Evolutionary conservation across 2,113 vertebrate species (phyloP).

Genomic region (Nothoprocta perdicaria): DNA sequence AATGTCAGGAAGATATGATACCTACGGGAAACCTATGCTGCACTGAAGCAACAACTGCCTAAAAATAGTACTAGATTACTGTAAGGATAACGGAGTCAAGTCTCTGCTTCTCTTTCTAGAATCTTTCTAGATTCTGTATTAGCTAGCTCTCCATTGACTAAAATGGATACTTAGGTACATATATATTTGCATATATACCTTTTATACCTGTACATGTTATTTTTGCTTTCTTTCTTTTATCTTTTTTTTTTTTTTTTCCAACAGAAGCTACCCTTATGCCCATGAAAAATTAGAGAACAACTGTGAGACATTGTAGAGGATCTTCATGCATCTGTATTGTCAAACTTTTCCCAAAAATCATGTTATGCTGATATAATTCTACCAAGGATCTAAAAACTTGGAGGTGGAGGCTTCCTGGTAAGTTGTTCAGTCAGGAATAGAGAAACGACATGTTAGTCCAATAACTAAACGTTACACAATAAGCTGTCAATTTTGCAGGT

Average conservation of each 20-base stretch:
- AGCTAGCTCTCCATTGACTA: background rate
- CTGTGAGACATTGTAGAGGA: background rate
- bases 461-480: background rate
- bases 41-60: background rate
- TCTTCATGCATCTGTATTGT: background rate
- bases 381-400: background rate
- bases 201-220: no score
- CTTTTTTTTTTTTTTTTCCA: no score
- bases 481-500: background rate
- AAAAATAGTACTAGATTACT: background rate
- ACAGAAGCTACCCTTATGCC: fast-evolving
- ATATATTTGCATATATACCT: no score
- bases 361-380: background rate
- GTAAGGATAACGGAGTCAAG: background rate
- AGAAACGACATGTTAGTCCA: background rate
- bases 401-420: background rate
- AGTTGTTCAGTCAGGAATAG: background rate
- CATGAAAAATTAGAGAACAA: fast-evolving
- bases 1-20: background rate
- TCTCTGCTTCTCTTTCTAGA: background rate
- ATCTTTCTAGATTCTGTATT: background rate
- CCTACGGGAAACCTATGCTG: fast-evolving
- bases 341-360: background rate
- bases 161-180: background rate
- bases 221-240: no score